Evolutionary conservation across 2,888 invertebrate genomes (phyloP), one percentile per base, ranked within the genome.

Genomic region (Lasioglossum pauxillum): DNA sequence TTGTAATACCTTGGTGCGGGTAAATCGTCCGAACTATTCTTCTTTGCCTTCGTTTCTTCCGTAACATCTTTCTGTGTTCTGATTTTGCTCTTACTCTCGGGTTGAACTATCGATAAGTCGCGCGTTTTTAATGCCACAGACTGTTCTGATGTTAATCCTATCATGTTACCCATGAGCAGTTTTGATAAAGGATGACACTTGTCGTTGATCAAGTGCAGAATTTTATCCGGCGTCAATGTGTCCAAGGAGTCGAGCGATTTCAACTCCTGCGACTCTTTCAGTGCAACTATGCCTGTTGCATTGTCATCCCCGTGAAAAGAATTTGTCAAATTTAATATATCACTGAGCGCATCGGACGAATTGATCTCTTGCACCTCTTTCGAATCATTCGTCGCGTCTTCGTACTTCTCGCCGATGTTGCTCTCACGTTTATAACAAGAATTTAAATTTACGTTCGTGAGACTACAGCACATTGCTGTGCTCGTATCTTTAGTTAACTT

Each of bases 81-180:
- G 27, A 53, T n/a, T 60, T 79, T 77, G 14, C 74, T 75, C 19
- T 75, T 78, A 0, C 46, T 27, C 35, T 90, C 73, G 0, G 78
- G 2, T 14, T 86, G 44, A 1, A 31, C 31, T 27, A 41, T 72
- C 1, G 27, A 5, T 8, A 23, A 7, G 10, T 86, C 71, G 12
- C 60, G 16, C 0, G 74, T 44, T 10, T 80, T 69, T 16, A 92
- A 81, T n/a, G 92, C 92, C 41, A 89, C 85, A 38, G 93, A 90
- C 85, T 94, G 93, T 31, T 93, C 91, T 0, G 89, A 90, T 0
- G 93, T 91, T 72, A 93, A 82, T 5, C 95, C 95, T 46, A 95
- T 95, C 81, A 95, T 93, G 78, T 93, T 94, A 7, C 93, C 93
- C 67, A 95, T 95, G 41, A 95, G 75, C 71, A 95, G 84, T 74